A percentile compares a stretch with the other conserved stretches of the same genome.
phyloP scores from a whole-genome alignment of 1,140 invertebrate genomes.

The Drosophila guanche region DNA sequence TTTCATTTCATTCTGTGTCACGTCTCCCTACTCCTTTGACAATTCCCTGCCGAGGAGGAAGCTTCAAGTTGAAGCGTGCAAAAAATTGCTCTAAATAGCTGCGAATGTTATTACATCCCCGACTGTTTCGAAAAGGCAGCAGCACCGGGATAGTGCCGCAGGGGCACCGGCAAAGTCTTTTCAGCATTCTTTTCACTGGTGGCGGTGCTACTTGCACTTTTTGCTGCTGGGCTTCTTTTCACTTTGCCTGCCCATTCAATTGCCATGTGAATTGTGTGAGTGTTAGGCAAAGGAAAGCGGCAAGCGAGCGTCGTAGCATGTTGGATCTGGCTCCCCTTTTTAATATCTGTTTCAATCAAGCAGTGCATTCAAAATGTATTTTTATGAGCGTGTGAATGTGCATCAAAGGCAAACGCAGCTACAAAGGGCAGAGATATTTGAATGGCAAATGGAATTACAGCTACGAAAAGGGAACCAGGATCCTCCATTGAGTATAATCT shows the following conservation, averaged over 20 bases:
- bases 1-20: conserved; percentile 55
- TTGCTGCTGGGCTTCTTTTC: conserved; percentile 27
- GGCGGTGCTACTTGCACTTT: conserved; percentile 19
- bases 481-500: too few species aligned
- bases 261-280: conserved; percentile 6
- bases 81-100: conserved; percentile 60
- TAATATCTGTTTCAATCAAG: conserved; percentile 50
- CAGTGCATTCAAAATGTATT: conserved; percentile 29
- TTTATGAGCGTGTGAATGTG: conserved; percentile 14
- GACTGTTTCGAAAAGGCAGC: conserved; percentile 3
- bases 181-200: not conserved
- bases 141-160: not conserved
- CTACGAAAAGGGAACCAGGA: not conserved
- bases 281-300: too few species aligned
- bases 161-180: not conserved
- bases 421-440: not conserved
- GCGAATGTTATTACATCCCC: conserved; percentile 55
- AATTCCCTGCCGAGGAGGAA: conserved; percentile 20
- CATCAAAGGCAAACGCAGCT: not conserved
- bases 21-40: conserved; percentile 50
- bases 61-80: conserved; percentile 28
- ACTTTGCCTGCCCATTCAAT: conserved; percentile 31
- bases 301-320: too few species aligned
- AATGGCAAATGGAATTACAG: conserved; percentile 4
- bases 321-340: conserved; percentile 12